Evolutionary conservation across 2,113 vertebrate species (phyloP), one percentile per base, ranked within the genome.

Genomic region (Pycnonotus jocosus): DNA sequence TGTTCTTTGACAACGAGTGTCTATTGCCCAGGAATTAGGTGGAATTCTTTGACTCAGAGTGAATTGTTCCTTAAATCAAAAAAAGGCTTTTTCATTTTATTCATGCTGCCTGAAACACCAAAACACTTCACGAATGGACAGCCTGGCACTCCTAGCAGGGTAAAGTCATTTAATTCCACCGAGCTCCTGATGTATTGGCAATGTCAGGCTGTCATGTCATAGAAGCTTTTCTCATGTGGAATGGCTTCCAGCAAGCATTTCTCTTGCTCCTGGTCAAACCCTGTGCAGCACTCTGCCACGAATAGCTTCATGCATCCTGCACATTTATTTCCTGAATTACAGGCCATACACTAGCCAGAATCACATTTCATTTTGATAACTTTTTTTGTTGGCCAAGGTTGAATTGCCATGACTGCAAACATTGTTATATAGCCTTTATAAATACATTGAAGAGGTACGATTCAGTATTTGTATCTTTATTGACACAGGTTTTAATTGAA

Each of bases 121-220:
- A 88, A 93, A 44, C 25, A 48, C 85, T 88, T 92, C 62, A 47
- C 0, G 0, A 94, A 90, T 21, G 53, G 83, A 70, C 56, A 92
- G 62, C n/a, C 58, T 40, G 71, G 71, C 60, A 54, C 68, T 87
- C 66, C 77, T 92, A 83, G 73, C 61, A 56, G 80, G 71, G 69
- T 57, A 86, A 93, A 93, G 53, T 54, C 33, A 73, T 92, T 83
- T 93, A 79, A 28, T 74, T 88, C 56, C 73, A 61, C 66, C 0
- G 5, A 90, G 64, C 25, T 78, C 40, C 80, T 96, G 94, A 95
- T 97, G 57, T 90, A 97, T 97, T 93, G 74, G 69, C 72, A 86
- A 92, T 85, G 95, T 96, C 95, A 97, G 92, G 45, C 92, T 97
- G 95, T 97, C 95, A 94, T 73, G 60, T 89, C 80, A 95, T 23